Evolutionary conservation across 2,797 vertebrate genomes (phyloP), one percentile per base, ranked within the genome.

Genomic region (Trematomus bernacchii): DNA sequence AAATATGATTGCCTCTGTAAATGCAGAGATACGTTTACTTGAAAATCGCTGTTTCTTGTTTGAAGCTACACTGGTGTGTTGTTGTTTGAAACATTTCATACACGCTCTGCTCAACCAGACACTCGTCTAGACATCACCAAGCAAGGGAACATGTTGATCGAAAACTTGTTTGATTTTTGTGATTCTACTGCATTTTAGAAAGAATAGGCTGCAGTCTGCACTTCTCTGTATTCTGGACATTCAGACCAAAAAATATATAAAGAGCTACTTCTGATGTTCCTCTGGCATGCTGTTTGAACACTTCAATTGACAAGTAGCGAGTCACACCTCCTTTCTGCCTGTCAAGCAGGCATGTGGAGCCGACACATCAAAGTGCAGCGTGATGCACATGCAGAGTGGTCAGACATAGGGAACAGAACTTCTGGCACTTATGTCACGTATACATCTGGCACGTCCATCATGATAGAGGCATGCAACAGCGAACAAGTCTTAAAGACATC

Each of bases 401-500:
- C 43, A 46, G 67, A 44, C 73, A 59, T 57, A 75, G 79, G 66
- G 59, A 66, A 44, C 65, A 27, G 0, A 73, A 86, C 70, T 83
- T 66, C 62, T 79, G 74, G 70, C 79, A 64, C 66, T 74, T 37
- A 37, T 51, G 72, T 81, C 80, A 71, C 57, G 33, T 59, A 51
- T 81, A 73, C 79, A 88, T 89, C 87, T 88, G 87, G 79, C 75
- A 10, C 77, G 65, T 92, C 79, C 85, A 83, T 90, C 76, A 85
- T 65, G 59, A 23, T 61, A 63, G 66, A 89, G 77, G 85, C 83
- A 89, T 78, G 79, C 77, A 51, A 75, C 60, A 42, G 10, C 63
- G 65, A 71, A 18, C 33, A 58, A 68, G 16, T 44, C 62, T 53
- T 61, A 69, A 66, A 67, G 63, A 52, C 53, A 78, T 77, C 84